Evolutionary conservation across 2,797 vertebrate genomes (phyloP).

Genomic region (Silurus lanzhouensis): DNA sequence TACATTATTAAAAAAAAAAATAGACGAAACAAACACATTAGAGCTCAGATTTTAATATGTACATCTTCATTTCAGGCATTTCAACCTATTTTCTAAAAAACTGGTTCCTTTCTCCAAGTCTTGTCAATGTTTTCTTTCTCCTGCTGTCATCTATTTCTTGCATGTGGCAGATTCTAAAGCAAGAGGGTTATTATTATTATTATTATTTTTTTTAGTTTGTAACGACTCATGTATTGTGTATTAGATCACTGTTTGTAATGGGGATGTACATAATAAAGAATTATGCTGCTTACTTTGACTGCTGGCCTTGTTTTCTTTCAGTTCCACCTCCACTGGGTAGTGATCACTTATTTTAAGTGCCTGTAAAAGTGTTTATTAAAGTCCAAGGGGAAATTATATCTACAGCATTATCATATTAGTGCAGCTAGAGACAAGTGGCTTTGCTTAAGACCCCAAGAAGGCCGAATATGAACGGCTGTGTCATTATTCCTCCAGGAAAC

Average conservation of each 20-base stretch:
- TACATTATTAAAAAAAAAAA: neutral
- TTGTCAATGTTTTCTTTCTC: neutral
- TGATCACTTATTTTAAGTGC: conserved; percentile 72
- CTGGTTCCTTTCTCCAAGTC: neutral
- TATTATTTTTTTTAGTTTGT: conserved; percentile 11
- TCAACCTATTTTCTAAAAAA: conserved; percentile 58
- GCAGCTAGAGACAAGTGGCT: neutral
- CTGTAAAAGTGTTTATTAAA: conserved; percentile 51
- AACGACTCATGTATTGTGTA: neutral
- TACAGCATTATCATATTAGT: neutral
- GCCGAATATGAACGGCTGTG: neutral
- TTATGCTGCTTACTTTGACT: conserved; percentile 18
- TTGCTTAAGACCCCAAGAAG: neutral
- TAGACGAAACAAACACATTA: neutral
- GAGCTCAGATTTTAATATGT: conserved; percentile 10
- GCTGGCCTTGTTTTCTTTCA: conserved; percentile 51
- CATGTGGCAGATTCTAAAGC: neutral
- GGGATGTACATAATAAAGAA: conserved; percentile 43
- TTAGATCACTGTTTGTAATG: neutral
- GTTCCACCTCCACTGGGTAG: conserved; percentile 75
- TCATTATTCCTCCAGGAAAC: neutral
- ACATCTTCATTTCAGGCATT: conserved; percentile 63
- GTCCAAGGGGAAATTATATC: neutral
- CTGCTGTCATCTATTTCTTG: neutral
- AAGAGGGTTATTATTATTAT: neutral